A percentile compares a stretch with the other conserved stretches of the same genome.
These are phyloP conservation scores for Eulemur rubriventer DNA, from an alignment of 2,797 vertebrate species.

Conservation along the genomic window DNA sequence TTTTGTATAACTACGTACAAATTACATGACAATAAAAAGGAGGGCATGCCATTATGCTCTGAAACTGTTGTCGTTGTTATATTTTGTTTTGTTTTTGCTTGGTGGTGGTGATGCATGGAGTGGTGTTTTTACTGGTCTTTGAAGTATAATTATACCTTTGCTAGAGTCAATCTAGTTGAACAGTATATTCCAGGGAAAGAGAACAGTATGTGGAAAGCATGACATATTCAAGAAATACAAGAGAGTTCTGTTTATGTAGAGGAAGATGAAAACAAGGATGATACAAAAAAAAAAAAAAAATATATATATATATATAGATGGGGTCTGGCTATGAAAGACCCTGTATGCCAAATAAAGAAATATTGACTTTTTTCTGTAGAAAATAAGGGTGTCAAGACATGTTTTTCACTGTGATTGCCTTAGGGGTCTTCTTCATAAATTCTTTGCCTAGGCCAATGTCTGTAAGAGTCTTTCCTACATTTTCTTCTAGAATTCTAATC, in stretches of 20 bases:
- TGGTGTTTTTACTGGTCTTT: background rate
- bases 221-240: background rate
- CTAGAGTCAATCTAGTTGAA: background rate
- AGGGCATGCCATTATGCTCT: background rate
- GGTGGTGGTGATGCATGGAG: background rate
- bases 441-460: too few species aligned
- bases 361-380: background rate
- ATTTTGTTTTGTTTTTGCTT: background rate
- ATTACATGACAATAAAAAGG: background rate
- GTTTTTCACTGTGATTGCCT: background rate
- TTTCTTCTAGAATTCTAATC: too few species aligned
- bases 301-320: background rate
- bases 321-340: accelerated
- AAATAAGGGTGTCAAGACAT: background rate
- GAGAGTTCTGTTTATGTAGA: background rate
- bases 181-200: background rate
- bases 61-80: background rate
- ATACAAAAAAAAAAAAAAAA: background rate
- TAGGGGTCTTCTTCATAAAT: too few species aligned
- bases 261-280: background rate
- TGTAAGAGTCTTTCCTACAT: too few species aligned
- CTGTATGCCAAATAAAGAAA: background rate
- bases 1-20: background rate
- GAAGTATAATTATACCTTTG: background rate
- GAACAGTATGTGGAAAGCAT: background rate